Evolutionary conservation across 2,888 invertebrate genomes (phyloP), one percentile per base, ranked within the genome.

Genomic region (Drosophila niveifrons): DNA sequence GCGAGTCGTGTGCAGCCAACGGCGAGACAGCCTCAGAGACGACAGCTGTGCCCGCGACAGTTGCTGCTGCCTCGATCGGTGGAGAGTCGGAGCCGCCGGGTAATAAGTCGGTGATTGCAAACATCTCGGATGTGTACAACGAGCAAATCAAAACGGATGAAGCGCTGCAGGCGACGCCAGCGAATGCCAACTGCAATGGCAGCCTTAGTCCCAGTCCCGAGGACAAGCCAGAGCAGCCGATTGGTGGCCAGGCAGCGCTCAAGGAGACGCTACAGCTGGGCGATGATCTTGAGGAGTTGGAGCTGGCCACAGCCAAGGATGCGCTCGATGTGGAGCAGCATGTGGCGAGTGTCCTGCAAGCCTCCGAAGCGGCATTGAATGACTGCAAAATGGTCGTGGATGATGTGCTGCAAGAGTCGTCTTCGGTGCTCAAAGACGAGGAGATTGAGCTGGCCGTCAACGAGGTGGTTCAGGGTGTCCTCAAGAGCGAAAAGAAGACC

Each of bases 361-460:
- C 92, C 64, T 94, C 94, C 1, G 94, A 94, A 72, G 93, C 93
- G 78, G 89, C 93, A 29, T 86, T 94, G 29, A 92, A 93, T 53
- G 92, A 93, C 39, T 93, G 93, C 76, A 92, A 92, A 69, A 79
- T 91, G 65, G 86, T 87, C 2, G 86, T 90, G 2, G 91, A 92
- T 59, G 91, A 91, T 23, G 85, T 55, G 18, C 50, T 91, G 51
- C 82, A 90, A 13, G 84, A 90, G 59, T 79, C 91, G 0, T 93
- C 93, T 0, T 92, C 93, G 0, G 93, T 93, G 9, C 91, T 94
- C 1, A 93, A 93, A 76, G 94, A 94, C 67, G 93, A 94, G 79
- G 94, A 94, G 89, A 93, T 94, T 55, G 93, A 93, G 75, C 91
- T 93, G 83, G 93, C 93, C 9, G 92, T 93, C 47, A 93, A 93